These are phyloP conservation scores for Eremophila alpestris DNA, from an alignment of 2,797 vertebrate species.

Conservation along the genomic window DNA sequence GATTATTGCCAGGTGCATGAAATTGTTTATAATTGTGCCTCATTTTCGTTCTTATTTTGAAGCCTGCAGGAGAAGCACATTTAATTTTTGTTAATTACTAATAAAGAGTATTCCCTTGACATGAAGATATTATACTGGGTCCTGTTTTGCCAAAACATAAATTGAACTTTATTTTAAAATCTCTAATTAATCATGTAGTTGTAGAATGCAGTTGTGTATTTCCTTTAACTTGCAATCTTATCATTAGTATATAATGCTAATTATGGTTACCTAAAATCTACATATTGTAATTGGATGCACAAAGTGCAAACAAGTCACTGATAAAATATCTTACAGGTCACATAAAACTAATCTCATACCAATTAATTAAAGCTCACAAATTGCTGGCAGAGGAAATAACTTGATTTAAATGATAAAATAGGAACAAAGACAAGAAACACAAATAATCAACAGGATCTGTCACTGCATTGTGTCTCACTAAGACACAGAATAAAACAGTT, in stretches of 20 bases:
- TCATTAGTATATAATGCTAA: not conserved
- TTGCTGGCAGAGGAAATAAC: not conserved
- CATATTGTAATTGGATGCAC: conserved; percentile 1
- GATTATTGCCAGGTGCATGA: not conserved
- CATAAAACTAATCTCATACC: not conserved
- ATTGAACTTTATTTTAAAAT: conserved; percentile 9
- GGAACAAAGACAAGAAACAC: conserved; percentile 1
- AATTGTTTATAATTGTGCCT: conserved; percentile 1
- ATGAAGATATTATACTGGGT: not conserved
- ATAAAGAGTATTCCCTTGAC: not conserved
- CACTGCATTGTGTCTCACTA: not conserved
- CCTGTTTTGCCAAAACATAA: conserved; percentile 1
- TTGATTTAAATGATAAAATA: conserved; percentile 10
- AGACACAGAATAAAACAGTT: not conserved
- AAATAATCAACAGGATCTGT: not conserved
- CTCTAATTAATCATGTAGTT: not conserved
- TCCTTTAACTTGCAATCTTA: not conserved
- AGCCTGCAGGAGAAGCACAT: not conserved
- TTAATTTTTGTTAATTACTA: conserved; percentile 39
- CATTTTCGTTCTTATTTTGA: conserved; percentile 20
- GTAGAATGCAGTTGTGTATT: not conserved
- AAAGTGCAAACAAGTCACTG: not conserved
- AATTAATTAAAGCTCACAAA: conserved; percentile 30
- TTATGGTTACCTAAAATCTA: conserved; percentile 4
- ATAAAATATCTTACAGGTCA: conserved; percentile 1